Evolutionary conservation across 2,113 vertebrate genomes (phyloP).

Genomic region (Stegastes partitus): DNA sequence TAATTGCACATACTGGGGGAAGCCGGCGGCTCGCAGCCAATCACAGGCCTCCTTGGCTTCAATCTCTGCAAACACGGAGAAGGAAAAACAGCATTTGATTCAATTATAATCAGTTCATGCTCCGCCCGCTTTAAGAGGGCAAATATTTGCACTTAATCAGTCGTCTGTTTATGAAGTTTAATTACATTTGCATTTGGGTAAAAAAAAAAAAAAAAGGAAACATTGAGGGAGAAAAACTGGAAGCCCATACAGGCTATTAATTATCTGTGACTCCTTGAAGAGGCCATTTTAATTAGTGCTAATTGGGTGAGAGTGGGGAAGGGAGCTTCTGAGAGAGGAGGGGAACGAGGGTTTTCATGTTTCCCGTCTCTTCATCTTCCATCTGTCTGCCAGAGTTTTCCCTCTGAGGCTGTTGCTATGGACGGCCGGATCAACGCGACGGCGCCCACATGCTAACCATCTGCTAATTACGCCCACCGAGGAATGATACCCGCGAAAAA

Average conservation of each 20-base stretch:
- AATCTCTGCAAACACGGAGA: constrained; percentile 86
- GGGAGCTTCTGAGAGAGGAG: constrained; percentile 20
- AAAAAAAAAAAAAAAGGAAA: background rate
- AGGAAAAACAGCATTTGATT: constrained; percentile 46
- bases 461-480: too few relatives aligned
- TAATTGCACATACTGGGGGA: constrained; percentile 92
- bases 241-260: constrained; percentile 54
- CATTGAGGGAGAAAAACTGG: constrained; percentile 19
- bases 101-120: constrained; percentile 60
- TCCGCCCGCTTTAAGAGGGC: constrained; percentile 49
- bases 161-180: constrained; percentile 62
- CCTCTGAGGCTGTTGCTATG: constrained; percentile 4
- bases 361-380: constrained; percentile 19
- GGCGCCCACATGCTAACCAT: too few relatives aligned
- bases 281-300: constrained; percentile 62
- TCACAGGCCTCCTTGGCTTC: constrained; percentile 93
- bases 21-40: constrained; percentile 92
- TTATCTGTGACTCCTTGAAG: constrained; percentile 56
- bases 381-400: constrained; percentile 30
- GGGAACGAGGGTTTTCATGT: background rate
- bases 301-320: constrained; percentile 59
- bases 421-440: background rate
- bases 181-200: constrained; percentile 48
- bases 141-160: constrained; percentile 75
- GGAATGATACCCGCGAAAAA: too few relatives aligned